Conservation (phyloP, 2,113 vertebrate genomes). For the Anoura caudifer region DNA sequence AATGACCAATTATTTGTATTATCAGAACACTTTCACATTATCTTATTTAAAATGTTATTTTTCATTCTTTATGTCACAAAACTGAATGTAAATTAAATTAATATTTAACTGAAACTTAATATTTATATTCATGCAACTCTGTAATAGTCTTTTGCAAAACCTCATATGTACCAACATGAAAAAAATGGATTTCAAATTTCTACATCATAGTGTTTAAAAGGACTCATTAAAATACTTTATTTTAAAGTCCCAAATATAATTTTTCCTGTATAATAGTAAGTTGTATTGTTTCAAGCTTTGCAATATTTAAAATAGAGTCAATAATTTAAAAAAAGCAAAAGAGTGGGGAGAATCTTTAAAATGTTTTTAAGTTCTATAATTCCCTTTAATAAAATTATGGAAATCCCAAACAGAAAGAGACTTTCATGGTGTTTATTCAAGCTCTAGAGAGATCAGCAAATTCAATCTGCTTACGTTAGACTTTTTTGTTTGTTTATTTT, state of each 20-base stretch:
- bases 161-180: not conserved
- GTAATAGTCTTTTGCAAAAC: not conserved
- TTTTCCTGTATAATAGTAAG: not conserved
- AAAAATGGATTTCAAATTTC: not conserved
- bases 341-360: not conserved
- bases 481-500: not conserved
- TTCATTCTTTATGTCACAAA: not conserved
- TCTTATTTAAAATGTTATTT: not conserved
- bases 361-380: conserved; percentile 33
- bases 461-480: not conserved
- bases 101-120: not conserved
- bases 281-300: not conserved
- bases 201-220: not conserved
- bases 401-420: not conserved
- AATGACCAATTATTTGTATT: not conserved
- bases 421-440: not conserved
- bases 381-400: not conserved
- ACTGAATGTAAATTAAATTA: not conserved
- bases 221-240: not conserved
- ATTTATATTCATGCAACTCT: not conserved
- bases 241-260: not conserved
- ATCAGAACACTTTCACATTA: not conserved
- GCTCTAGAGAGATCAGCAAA: not conserved
- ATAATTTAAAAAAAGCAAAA: conserved; percentile 5
- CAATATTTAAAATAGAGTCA: not conserved